A percentile compares a stretch with the other conserved stretches of the same genome.
phyloP scores from a whole-genome alignment of 2,113 vertebrate species.

The Tupaia chinensis region DNA sequence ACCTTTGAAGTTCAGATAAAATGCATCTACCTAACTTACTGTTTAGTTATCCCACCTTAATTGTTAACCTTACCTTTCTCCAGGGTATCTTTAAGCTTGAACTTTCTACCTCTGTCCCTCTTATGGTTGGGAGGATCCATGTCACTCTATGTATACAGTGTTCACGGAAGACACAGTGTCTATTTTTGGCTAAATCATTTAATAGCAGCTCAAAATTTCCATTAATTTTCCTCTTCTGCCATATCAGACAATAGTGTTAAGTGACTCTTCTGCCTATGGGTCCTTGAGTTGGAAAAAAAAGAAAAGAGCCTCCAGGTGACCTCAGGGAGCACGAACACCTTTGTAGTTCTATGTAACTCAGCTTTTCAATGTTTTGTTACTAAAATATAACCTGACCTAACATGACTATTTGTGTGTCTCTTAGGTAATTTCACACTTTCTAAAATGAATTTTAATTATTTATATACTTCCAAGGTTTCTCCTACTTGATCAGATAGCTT shows the following conservation, averaged over 20 bases:
- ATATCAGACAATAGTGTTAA: not conserved
- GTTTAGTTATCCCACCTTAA: not conserved
- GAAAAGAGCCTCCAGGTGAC: not conserved
- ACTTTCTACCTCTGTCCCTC: not conserved
- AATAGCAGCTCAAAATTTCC: not conserved
- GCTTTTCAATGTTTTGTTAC: not conserved
- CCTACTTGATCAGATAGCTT: not conserved
- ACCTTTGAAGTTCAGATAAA: not conserved
- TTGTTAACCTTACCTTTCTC: not conserved
- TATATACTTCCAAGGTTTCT: not conserved
- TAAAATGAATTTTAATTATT: not conserved
- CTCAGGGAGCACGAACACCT: not conserved
- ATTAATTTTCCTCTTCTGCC: not conserved
- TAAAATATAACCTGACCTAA: not conserved
- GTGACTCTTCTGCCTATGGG: not conserved
- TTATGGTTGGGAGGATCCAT: not conserved
- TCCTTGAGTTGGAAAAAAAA: not conserved
- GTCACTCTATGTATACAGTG: not conserved
- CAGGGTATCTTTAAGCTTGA: not conserved
- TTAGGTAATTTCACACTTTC: not conserved
- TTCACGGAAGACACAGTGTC: fast-evolving
- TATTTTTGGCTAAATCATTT: not conserved
- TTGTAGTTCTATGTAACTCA: not conserved
- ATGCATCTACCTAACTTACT: not conserved
- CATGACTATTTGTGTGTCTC: not conserved